phyloP scores from a whole-genome alignment of 2,888 invertebrate genomes.

The Perdita meconis region DNA sequence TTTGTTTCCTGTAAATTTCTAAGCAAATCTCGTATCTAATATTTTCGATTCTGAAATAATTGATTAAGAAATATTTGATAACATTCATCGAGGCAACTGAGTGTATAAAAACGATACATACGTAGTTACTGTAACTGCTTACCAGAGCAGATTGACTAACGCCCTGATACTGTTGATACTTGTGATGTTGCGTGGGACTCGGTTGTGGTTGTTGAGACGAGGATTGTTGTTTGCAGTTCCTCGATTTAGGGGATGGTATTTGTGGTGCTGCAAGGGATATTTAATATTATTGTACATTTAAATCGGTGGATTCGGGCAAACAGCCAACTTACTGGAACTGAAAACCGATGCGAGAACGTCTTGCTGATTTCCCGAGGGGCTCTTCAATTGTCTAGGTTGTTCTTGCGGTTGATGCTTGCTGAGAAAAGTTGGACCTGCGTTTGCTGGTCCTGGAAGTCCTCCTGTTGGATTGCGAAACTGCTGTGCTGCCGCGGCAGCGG shows the following conservation, averaged over 20 bases:
- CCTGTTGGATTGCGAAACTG: slow-evolving; percentile 87
- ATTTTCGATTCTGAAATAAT: slow-evolving; percentile 1
- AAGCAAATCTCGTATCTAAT: not conserved
- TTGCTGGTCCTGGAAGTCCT: slow-evolving; percentile 81
- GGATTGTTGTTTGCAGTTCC: slow-evolving; percentile 85
- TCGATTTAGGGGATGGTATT: slow-evolving; percentile 87
- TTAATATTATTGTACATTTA: not conserved
- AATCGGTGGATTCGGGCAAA: not conserved
- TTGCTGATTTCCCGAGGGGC: slow-evolving; percentile 83
- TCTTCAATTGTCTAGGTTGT: slow-evolving; percentile 82
- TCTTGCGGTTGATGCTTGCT: slow-evolving; percentile 83
- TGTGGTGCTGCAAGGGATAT: slow-evolving; percentile 84
- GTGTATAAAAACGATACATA: slow-evolving; percentile 82
- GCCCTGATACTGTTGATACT: slow-evolving; percentile 85
- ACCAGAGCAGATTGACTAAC: slow-evolving; percentile 84
- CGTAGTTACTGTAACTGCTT: slow-evolving; percentile 81
- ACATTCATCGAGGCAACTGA: slow-evolving; percentile 46
- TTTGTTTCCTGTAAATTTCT: too few species aligned
- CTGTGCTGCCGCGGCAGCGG: slow-evolving; percentile 87
- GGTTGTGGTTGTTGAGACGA: slow-evolving; percentile 85
- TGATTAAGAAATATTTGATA: slow-evolving; percentile 10
- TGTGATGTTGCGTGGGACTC: slow-evolving; percentile 86
- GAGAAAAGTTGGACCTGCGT: slow-evolving; percentile 80
- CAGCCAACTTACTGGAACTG: slow-evolving; percentile 84
- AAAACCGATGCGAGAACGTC: slow-evolving; percentile 86